Evolutionary conservation across 2,888 invertebrate genomes (phyloP).

Genomic region (Baccha elongata): DNA sequence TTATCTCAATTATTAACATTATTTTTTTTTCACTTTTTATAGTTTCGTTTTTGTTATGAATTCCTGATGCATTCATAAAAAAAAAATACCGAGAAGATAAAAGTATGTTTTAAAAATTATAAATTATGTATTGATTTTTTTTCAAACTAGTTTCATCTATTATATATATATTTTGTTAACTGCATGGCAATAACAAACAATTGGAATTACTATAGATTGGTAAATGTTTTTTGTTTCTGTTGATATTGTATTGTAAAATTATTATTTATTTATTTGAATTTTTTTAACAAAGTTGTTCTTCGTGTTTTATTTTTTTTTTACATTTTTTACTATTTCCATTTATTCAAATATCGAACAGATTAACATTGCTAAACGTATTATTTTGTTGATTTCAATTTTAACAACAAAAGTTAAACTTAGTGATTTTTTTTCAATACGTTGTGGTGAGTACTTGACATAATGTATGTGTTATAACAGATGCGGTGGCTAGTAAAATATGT

Average conservation of each 20-base stretch:
- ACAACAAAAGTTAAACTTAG: conserved; percentile 4
- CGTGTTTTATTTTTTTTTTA: conserved; percentile 14
- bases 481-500: conserved; percentile 32
- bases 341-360: conserved; percentile 21
- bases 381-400: conserved; percentile 48
- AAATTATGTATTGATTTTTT: conserved; percentile 71
- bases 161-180: conserved; percentile 40
- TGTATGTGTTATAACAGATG: neutral
- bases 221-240: conserved; percentile 18
- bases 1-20: conserved; percentile 71
- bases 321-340: conserved; percentile 2
- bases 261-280: neutral
- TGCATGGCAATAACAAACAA: conserved; percentile 47
- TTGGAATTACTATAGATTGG: conserved; percentile 25
- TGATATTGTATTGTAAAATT: conserved; percentile 33
- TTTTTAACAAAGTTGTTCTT: conserved; percentile 17
- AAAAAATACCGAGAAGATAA: conserved; percentile 73
- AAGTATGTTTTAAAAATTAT: conserved; percentile 74
- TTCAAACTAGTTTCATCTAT: conserved; percentile 45
- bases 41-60: conserved; percentile 75
- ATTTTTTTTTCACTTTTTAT: conserved; percentile 75
- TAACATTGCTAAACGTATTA: conserved; percentile 46
- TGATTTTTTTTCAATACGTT: conserved; percentile 52
- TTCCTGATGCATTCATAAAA: conserved; percentile 75
- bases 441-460: conserved; percentile 59